A percentile compares a stretch with the other conserved stretches of the same genome.
Conservation (phyloP, 2,797 vertebrate genomes). For the Hirundo rustica region DNA sequence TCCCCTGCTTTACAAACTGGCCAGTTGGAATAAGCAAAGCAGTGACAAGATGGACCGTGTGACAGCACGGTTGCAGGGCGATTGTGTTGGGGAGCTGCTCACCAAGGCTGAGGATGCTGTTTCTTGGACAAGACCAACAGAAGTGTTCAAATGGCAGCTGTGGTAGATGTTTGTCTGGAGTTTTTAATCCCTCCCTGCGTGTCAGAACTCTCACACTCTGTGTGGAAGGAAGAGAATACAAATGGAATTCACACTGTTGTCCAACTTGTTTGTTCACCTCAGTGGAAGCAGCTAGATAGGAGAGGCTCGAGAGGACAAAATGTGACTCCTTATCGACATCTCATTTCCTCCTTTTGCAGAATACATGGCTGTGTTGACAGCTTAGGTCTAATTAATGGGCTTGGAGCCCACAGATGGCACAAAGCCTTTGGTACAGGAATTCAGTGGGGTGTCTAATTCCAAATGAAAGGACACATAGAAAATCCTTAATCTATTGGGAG, state of each 20-base stretch:
- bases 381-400: constrained; percentile 17
- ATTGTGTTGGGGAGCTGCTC: background rate
- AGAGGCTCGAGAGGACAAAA: background rate
- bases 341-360: background rate
- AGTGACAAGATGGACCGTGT: background rate
- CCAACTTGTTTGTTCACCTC: background rate
- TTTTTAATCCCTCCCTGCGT: background rate
- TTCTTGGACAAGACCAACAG: background rate
- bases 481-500: constrained; percentile 56
- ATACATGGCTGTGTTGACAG: background rate
- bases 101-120: background rate
- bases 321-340: background rate
- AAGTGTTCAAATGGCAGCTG: background rate
- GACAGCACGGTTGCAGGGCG: background rate
- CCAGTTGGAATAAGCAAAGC: background rate
- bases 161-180: background rate
- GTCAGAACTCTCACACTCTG: background rate
- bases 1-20: background rate
- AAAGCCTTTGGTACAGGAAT: constrained; percentile 12
- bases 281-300: background rate
- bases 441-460: constrained; percentile 33
- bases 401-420: constrained; percentile 46
- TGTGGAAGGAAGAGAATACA: background rate
- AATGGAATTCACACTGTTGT: background rate
- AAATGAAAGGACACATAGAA: constrained; percentile 28